These are phyloP conservation scores for Lasiurus borealis DNA, from an alignment of 2,113 vertebrate genomes.

Conservation along the genomic window DNA sequence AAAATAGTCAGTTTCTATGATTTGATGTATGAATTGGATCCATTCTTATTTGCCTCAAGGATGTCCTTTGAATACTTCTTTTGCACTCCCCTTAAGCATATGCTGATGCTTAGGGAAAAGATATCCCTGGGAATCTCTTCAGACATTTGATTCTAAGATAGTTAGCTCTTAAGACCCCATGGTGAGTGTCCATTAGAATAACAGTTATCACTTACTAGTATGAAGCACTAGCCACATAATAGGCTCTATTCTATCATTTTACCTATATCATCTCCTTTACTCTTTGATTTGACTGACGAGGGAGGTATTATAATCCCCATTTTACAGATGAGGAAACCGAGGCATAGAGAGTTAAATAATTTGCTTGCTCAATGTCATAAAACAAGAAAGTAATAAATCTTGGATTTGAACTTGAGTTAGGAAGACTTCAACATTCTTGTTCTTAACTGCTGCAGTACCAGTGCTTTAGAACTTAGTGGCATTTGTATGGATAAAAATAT, in stretches of 20 bases:
- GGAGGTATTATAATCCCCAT: not conserved
- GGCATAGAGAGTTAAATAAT: not conserved
- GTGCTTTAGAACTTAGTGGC: not conserved
- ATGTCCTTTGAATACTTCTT: conserved; percentile 54
- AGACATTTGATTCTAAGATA: not conserved
- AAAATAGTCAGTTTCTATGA: conserved; percentile 55
- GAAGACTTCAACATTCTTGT: not conserved
- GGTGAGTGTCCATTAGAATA: not conserved
- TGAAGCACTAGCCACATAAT: not conserved
- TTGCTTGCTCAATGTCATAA: not conserved
- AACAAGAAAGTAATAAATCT: conserved; percentile 15
- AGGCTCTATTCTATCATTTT: not conserved
- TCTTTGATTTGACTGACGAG: not conserved
- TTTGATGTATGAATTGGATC: conserved; percentile 64
- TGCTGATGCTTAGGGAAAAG: not conserved
- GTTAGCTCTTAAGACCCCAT: not conserved
- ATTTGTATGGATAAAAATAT: not conserved
- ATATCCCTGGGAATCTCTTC: conserved; percentile 30
- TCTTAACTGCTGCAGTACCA: not conserved
- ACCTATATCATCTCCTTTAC: not conserved
- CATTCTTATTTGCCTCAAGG: conserved; percentile 65
- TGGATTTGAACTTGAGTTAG: conserved; percentile 41
- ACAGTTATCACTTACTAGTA: not conserved
- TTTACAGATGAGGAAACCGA: conserved; percentile 10
- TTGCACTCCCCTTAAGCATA: not conserved